These are phyloP conservation scores for Lanistes nyassanus DNA, from an alignment of 1,140 invertebrate genomes.

Conservation along the genomic window DNA sequence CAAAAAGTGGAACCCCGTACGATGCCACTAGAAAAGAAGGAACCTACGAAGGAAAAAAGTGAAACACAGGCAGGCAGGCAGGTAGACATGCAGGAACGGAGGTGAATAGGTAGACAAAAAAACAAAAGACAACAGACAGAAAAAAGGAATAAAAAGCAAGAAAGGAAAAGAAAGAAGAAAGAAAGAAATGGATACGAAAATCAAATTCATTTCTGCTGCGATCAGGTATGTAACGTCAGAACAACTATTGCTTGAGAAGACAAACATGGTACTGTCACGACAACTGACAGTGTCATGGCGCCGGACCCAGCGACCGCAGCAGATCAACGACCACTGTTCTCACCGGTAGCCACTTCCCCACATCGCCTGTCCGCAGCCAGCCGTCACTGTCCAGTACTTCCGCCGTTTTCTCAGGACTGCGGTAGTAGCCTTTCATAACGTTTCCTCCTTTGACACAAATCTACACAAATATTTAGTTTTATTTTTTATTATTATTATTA, in stretches of 20 bases:
- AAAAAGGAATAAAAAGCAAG: not conserved
- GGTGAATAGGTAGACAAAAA: not conserved
- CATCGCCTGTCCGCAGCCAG: slow-evolving; percentile 69
- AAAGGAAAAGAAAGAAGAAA: not conserved
- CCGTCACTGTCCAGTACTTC: slow-evolving; percentile 69
- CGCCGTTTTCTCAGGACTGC: slow-evolving; percentile 66
- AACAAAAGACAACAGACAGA: not conserved
- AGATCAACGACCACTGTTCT: slow-evolving; percentile 5
- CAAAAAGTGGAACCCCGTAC: not conserved
- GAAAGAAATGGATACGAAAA: not conserved
- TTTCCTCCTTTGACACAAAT: slow-evolving; percentile 90
- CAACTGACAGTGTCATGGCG: not conserved
- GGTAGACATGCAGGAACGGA: not conserved
- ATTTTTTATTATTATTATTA: not conserved
- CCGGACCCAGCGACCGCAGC: too few relatives aligned
- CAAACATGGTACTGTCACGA: not conserved
- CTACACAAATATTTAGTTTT: slow-evolving; percentile 31
- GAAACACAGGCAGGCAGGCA: not conserved
- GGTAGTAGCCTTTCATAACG: slow-evolving; percentile 78
- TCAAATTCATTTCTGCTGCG: too few relatives aligned
- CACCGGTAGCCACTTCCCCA: slow-evolving; percentile 64
- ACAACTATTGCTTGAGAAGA: not conserved
- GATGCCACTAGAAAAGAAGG: not conserved
- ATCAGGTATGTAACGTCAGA: not conserved
- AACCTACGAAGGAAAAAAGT: not conserved